Evolutionary conservation across 2,113 vertebrate genomes (phyloP).

Genomic region (Aplodontia rufa): DNA sequence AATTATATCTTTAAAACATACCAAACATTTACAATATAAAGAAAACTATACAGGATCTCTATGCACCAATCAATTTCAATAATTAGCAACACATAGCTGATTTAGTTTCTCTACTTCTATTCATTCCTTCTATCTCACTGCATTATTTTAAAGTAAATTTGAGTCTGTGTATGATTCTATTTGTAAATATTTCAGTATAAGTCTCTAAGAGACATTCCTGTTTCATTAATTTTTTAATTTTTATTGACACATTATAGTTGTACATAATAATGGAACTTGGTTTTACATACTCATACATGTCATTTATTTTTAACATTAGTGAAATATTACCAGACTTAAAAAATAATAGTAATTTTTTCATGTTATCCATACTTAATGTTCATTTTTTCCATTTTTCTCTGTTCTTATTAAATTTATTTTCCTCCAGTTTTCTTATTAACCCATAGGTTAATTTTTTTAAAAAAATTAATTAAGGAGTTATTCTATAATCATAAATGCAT

Average conservation of each 20-base stretch:
- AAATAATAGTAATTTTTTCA: not conserved
- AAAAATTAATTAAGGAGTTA: no score
- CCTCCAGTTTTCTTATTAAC: not conserved
- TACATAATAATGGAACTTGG: no score
- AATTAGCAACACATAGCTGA: not conserved
- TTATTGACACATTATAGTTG: no score
- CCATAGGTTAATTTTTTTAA: not conserved
- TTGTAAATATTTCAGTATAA: not conserved
- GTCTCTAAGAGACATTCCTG: not conserved
- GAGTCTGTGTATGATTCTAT: not conserved
- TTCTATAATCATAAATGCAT: no score
- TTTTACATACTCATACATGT: no score
- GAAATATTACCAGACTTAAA: not conserved
- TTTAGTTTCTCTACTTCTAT: not conserved
- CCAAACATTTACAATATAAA: conserved; percentile 5
- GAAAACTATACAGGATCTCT: not conserved
- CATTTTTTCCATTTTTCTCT: not conserved
- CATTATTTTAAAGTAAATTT: not conserved
- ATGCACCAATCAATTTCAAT: not conserved
- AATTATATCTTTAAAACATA: not conserved
- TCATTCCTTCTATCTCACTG: not conserved
- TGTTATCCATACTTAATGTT: not conserved
- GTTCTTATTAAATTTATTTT: not conserved
- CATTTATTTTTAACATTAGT: not conserved
- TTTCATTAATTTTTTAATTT: not conserved